Evolutionary conservation across 2,888 invertebrate genomes (phyloP), one percentile per base, ranked within the genome.

Genomic region (Trissolcus brochymenae): DNA sequence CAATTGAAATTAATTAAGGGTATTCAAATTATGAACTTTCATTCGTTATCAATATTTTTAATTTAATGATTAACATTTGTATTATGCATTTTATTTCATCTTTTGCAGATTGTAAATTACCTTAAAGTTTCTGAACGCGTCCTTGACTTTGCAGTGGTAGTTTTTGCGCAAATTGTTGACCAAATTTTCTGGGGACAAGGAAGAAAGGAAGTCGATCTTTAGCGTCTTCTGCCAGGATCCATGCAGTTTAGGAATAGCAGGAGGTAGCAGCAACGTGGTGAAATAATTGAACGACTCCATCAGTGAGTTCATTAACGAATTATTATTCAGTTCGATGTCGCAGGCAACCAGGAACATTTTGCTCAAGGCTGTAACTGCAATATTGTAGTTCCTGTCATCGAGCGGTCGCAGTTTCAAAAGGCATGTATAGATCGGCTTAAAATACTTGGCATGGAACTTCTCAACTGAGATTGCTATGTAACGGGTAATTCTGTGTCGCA

Each of bases 191-290:
- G 59, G 9, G 4, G 46, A 46, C 6, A 60, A 9, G 1, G 60
- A 29, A 6, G 16, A 9, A 4, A 60, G 50, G 4, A 60, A 14
- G 11, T 60, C 50, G 2, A 41, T 29, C n/a, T 35, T 60, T 6
- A 60, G 11, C 2, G n/a, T 50, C 14, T 60, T 49, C 17, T 60
- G 60, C 49, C 60, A 60, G 9, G 60, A 49, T 1, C 60, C 21
- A 13, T 3, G 4, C 16, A 13, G 13, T n/a, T 50, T 50, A 14
- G 49, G 29, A 6, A 50, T 17, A 16, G 25, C 16, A 13, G 60
- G 35, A 13, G 60, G 60, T n/a, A 50, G 16, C 6, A 60, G 16
- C 9, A 60, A 1, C 1, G 9, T 41, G 6, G 16, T 19, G 2
- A 56, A 41, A 19, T 40, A 13, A 9, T 1, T 41, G 17, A 56